Conservation (phyloP, 2,797 vertebrate genomes). For the Brachyrhaphis roseni region DNA sequence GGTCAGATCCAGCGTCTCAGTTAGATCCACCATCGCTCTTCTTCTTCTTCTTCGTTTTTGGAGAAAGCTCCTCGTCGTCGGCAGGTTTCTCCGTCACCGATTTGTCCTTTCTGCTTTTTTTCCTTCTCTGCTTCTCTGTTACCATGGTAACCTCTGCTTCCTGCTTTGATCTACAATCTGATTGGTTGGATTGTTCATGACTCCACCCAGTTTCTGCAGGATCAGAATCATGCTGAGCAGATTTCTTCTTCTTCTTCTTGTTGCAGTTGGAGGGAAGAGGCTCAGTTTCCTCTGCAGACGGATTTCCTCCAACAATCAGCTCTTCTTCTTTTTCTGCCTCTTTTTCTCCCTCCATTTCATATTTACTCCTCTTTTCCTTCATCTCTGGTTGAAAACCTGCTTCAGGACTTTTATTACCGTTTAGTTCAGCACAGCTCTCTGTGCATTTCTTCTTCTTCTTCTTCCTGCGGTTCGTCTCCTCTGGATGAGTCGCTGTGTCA, state of each 20-base stretch:
- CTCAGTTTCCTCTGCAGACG: slow-evolving; percentile 4
- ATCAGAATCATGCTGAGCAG: slow-evolving; percentile 16
- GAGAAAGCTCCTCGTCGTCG: slow-evolving; percentile 23
- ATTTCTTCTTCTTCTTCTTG: slow-evolving; percentile 59
- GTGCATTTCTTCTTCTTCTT: slow-evolving; percentile 43
- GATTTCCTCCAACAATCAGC: background rate
- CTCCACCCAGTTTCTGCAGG: slow-evolving; percentile 3
- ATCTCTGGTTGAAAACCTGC: slow-evolving; percentile 40
- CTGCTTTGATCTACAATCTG: background rate
- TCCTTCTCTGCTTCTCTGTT: slow-evolving; percentile 47
- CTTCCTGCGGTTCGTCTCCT: slow-evolving; percentile 27
- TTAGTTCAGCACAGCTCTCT: background rate
- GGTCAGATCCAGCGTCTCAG: background rate
- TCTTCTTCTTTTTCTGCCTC: background rate
- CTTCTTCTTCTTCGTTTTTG: slow-evolving; percentile 47
- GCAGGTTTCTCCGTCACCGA: accelerated
- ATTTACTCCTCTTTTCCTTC: slow-evolving; percentile 57
- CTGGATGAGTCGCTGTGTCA: background rate
- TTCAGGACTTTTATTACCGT: slow-evolving; percentile 11
- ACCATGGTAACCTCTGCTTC: slow-evolving; percentile 22
- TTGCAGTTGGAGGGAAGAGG: slow-evolving; percentile 17
- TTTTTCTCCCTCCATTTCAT: background rate
- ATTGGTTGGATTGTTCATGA: slow-evolving; percentile 9
- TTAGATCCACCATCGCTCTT: slow-evolving; percentile 5
- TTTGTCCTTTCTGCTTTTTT: slow-evolving; percentile 55